Base-by-base conservation (phyloP, 2,888 invertebrate species). In the Lasioglossum marginatum region DNA sequence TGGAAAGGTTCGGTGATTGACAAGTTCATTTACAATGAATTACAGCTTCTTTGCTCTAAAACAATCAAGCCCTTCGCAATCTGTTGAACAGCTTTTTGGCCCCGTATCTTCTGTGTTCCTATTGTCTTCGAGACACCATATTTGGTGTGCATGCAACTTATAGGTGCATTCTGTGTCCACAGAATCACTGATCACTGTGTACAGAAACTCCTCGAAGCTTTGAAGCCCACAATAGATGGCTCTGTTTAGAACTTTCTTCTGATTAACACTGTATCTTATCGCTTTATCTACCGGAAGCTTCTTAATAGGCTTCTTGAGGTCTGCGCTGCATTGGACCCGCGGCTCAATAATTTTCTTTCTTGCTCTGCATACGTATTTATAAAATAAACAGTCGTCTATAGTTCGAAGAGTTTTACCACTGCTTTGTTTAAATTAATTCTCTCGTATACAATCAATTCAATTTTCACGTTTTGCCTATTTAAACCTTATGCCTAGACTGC, bases 201-300 rank as follows among this genome's bases (percentile, higher is more conserved):
- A 66, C 19, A 34, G 34, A 66, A 31, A 66, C 63, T 66, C 63
- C 31, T 6, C 63, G 31, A 31, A 23, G 34, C 31, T 66, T 66
- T 4, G 31, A 19, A 66, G 66, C 66, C 14, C 34, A 66, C 66
- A 66, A 66, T 66, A 66, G 34, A 66, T 34, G 1, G 19, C 31
- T 19, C 34, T 66, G 66, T 66, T 34, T 66, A 31, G 19, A 34
- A 66, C 66, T 63, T 63, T 63, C 60, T 63, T 63, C 60, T 63
- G 60, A 63, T 63, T 31, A 57, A 52, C 74, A 4, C 40, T 37
- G 10, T 34, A 74, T 57, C 37, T 37, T 74, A 63, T 63, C 60
- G 27, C 27, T 31, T 63, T 63, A 63, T 63, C 60, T 63, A 63
- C 60, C 60, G 60, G 60, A 63, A 63, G 60, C 60, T 63, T 27